Conservation (phyloP, 2,113 vertebrate species). For the Uropsilus gracilis region DNA sequence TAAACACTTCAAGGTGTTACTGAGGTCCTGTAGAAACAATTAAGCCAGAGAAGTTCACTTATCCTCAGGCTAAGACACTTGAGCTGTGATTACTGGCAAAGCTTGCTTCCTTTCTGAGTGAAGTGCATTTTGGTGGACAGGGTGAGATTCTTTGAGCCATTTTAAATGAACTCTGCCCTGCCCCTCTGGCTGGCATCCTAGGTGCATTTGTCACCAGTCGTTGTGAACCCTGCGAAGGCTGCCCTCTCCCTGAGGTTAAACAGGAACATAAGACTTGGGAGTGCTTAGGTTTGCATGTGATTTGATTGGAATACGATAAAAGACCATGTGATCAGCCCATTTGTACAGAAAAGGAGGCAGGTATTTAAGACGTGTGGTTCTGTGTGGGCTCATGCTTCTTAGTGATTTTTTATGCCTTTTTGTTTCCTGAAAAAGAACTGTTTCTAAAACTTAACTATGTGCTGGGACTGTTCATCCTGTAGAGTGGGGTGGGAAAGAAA, state of each 20-base stretch:
- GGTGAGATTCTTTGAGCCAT: slow-evolving; percentile 37
- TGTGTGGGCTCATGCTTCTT: background rate
- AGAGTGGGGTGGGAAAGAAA: background rate
- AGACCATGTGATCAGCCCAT: background rate
- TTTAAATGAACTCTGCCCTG: slow-evolving; percentile 33
- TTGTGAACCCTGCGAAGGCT: background rate
- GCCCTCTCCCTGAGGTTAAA: background rate
- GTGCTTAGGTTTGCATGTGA: background rate
- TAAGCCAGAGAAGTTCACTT: slow-evolving; percentile 47
- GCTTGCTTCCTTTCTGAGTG: slow-evolving; percentile 63
- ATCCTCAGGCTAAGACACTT: background rate
- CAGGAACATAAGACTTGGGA: background rate
- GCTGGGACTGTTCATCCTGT: background rate
- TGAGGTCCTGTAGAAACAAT: slow-evolving; percentile 66
- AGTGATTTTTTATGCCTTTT: background rate
- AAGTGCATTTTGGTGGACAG: slow-evolving; percentile 27
- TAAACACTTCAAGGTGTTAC: slow-evolving; percentile 49
- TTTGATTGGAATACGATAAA: background rate
- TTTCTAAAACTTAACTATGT: background rate
- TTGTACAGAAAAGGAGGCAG: slow-evolving; percentile 8
- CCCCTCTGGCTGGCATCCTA: slow-evolving; percentile 19
- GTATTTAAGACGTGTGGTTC: background rate
- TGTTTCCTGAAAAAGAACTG: background rate
- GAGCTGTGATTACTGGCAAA: slow-evolving; percentile 65
- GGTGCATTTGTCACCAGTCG: slow-evolving; percentile 9